Conservation (phyloP, 1,140 invertebrate genomes). For the Lepidurus apus region DNA sequence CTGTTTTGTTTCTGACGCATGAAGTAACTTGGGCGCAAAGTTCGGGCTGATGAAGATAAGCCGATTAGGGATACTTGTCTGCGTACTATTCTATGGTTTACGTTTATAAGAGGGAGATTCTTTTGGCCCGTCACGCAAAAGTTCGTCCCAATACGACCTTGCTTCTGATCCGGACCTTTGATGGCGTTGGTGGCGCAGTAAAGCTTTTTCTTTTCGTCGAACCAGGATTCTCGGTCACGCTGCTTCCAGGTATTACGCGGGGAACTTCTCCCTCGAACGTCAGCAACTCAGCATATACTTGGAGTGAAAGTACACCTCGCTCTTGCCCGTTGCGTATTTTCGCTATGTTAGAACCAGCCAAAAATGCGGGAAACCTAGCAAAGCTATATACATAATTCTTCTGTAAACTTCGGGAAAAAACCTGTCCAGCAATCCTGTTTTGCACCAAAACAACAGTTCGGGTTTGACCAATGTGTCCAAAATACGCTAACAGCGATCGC, state of each 20-base stretch:
- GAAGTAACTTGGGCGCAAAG: background rate
- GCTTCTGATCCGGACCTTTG: background rate
- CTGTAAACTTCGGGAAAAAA: background rate
- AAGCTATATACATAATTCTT: background rate
- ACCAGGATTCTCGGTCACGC: background rate
- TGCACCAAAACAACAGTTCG: background rate
- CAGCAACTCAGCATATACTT: background rate
- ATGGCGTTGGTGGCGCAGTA: background rate
- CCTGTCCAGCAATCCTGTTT: background rate
- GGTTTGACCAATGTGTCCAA: too few relatives aligned
- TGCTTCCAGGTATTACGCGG: background rate
- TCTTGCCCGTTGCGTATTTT: background rate
- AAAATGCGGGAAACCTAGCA: background rate
- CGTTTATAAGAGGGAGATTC: background rate
- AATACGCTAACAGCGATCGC: too few relatives aligned
- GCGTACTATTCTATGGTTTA: background rate
- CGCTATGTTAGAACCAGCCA: background rate
- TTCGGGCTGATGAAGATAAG: background rate
- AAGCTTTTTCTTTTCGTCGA: too few relatives aligned
- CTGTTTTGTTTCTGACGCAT: conserved; percentile 17
- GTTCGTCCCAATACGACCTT: background rate
- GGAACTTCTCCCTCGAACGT: background rate
- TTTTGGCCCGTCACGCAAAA: background rate
- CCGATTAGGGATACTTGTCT: background rate
- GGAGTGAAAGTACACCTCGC: background rate